These are phyloP conservation scores for Melitaea cinxia DNA, from an alignment of 1,140 invertebrate genomes.

Conservation along the genomic window DNA sequence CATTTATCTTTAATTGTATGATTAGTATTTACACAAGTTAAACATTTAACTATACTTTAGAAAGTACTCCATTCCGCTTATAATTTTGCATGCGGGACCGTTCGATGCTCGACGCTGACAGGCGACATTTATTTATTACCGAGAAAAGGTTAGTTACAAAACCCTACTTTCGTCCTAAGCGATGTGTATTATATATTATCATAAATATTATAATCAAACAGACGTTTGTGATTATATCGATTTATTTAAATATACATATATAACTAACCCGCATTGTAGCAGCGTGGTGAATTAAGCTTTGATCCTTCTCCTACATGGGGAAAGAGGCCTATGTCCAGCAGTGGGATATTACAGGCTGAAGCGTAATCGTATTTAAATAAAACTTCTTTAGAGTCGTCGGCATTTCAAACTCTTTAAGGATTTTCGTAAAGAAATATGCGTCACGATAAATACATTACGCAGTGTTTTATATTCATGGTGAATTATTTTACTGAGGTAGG, in stretches of 20 bases:
- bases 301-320: too few species aligned
- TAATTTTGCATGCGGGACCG: constrained; percentile 25
- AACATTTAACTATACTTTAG: constrained; percentile 27
- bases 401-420: too few species aligned
- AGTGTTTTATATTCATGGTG: too few species aligned
- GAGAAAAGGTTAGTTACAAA: constrained; percentile 20
- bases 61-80: constrained; percentile 27
- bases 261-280: too few species aligned
- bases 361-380: too few species aligned
- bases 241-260: neutral
- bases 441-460: too few species aligned
- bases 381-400: too few species aligned
- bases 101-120: constrained; percentile 24
- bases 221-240: neutral
- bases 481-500: too few species aligned
- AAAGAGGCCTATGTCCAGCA: too few species aligned
- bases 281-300: too few species aligned
- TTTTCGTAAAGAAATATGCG: too few species aligned
- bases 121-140: constrained; percentile 33
- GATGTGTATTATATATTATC: constrained; percentile 35
- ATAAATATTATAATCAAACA: constrained; percentile 11
- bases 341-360: too few species aligned
- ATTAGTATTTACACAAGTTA: constrained; percentile 9
- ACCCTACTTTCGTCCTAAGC: constrained; percentile 26
- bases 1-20: constrained; percentile 9